Percentiles rank a stretch among this genome's conserved stretches.
Conservation (phyloP, 92 coral and sea anemone genomes). For the Zoanthus solanderi region DNA sequence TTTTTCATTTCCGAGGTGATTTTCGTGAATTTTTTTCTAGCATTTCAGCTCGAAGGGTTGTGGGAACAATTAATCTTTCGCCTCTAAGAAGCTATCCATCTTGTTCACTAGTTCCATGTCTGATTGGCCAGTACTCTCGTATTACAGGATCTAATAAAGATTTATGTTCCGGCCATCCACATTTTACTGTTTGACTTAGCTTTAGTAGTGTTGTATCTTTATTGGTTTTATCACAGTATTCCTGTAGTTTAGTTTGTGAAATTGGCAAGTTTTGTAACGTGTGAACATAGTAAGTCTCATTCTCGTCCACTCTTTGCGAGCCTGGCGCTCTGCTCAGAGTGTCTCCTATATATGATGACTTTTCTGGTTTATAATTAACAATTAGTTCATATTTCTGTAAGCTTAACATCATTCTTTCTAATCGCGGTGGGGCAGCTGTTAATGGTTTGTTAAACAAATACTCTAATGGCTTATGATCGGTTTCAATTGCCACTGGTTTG, state of each 20-base stretch:
- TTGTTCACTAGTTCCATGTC: constrained; percentile 46
- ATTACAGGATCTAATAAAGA: constrained; percentile 20
- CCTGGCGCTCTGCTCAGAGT: constrained; percentile 61
- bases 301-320: constrained; percentile 5
- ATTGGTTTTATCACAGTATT: constrained; percentile 47
- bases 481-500: constrained; percentile 23
- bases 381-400: constrained; percentile 49
- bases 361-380: constrained; percentile 50
- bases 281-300: constrained; percentile 4
- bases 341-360: constrained; percentile 37
- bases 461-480: not conserved
- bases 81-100: constrained; percentile 55
- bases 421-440: constrained; percentile 45
- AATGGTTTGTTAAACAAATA: constrained; percentile 34
- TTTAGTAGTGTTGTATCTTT: constrained; percentile 39
- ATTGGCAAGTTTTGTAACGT: constrained; percentile 55
- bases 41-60: constrained; percentile 41
- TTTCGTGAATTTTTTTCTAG: constrained; percentile 49
- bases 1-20: constrained; percentile 54
- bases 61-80: constrained; percentile 50
- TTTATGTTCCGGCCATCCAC: constrained; percentile 55
- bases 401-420: constrained; percentile 58
- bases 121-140: constrained; percentile 38
- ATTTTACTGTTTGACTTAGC: constrained; percentile 27
- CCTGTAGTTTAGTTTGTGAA: constrained; percentile 40